Evolutionary conservation across 2,113 vertebrate species (phyloP), one percentile per base, ranked within the genome.

Genomic region (Pangasianodon hypophthalmus): DNA sequence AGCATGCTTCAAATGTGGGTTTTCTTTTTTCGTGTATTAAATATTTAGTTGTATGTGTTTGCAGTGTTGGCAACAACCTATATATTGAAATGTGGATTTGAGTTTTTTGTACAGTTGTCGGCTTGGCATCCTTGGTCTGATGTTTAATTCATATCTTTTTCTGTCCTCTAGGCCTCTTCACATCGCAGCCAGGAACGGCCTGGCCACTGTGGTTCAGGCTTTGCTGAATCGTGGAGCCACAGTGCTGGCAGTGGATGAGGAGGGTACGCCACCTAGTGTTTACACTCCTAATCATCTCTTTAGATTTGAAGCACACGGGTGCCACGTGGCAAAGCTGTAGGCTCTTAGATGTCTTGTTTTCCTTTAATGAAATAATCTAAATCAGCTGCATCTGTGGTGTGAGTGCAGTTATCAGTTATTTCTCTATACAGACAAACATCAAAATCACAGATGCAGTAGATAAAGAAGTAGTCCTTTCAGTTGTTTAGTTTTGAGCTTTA

Each of bases 211-310:
- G 9, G 98, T 99, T 87, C 98, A 99, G 96, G 98, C 98, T 88
- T 95, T 99, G 94, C 96, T 99, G 92, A 98, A 97, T 96, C 96
- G 97, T 89, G 98, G 98, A 79, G 98, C 98, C 92, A 99, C 98
- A 0, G 98, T 99, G 92, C 97, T 99, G 96, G 98, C 98, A 92
- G 97, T 99, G 92, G 98, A 99, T 94, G 97, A 97, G 93, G 97
- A 99, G 95, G 98, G 98, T 99, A 89, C 13, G 96, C 37, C 56
- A 18, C 29, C 29, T 56, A 41, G 56, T 24, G 13, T 46, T 82
- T 21, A 32, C 26, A 48, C 62, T 50, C 44, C 16, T 21, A 37
- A 52, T 11, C n/a, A 37, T 26, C n/a, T 6, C 19, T 41, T 84
- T 37, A 29, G 26, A 16, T 29, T 52, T 79, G 75, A 48, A 29